These are phyloP conservation scores for Aleiodes testaceus DNA, from an alignment of 2,888 invertebrate genomes.

Conservation along the genomic window DNA sequence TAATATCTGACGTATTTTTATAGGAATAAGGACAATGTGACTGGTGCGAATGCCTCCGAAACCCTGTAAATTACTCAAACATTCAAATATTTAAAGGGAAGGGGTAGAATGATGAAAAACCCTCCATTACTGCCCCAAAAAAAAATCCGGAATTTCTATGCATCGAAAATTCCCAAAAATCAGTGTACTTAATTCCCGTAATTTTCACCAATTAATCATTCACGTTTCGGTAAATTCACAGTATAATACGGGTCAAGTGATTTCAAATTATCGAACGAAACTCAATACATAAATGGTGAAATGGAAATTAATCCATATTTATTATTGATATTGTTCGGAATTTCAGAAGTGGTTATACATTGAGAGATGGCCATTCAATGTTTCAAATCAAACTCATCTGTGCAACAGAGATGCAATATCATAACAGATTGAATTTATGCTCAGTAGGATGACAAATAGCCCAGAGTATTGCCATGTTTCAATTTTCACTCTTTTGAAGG, in stretches of 20 bases:
- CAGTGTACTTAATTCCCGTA: slow-evolving; percentile 37
- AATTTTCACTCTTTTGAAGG: background rate
- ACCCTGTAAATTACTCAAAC: slow-evolving; percentile 1
- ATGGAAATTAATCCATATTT: background rate
- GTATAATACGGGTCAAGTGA: too few relatives aligned
- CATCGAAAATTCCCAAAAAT: too few relatives aligned
- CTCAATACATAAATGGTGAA: too few relatives aligned
- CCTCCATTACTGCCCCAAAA: too few relatives aligned
- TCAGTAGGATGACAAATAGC: slow-evolving; percentile 22
- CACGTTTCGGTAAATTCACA: too few relatives aligned
- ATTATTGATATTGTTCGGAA: background rate
- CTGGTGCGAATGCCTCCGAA: slow-evolving; percentile 29
- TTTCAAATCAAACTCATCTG: background rate
- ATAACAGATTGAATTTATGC: slow-evolving; percentile 6
- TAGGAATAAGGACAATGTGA: slow-evolving; percentile 18
- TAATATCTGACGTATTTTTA: slow-evolving; percentile 26
- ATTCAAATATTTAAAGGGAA: background rate
- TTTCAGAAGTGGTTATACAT: background rate
- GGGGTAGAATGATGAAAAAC: too few relatives aligned
- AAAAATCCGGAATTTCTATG: too few relatives aligned
- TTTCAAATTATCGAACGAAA: too few relatives aligned
- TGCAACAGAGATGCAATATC: background rate
- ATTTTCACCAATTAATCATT: slow-evolving; percentile 53
- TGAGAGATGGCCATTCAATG: background rate
- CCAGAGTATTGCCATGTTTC: slow-evolving; percentile 7